Evolutionary conservation across 2,113 vertebrate genomes (phyloP).

Genomic region (Cyanoramphus novaezelandiae): DNA sequence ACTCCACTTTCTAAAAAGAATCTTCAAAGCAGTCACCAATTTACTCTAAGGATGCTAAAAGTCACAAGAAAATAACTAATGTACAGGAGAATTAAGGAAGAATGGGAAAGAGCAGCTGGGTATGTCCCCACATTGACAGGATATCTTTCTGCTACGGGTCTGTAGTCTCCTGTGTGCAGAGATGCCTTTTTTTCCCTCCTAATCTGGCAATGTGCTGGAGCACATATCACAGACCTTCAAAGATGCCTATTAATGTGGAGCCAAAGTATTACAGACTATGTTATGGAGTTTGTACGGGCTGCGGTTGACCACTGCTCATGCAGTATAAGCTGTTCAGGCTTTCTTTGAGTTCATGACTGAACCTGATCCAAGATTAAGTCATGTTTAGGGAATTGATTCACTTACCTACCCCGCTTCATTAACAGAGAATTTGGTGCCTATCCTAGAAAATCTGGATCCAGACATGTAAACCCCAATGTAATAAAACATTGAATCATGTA

Average conservation of each 20-base stretch:
- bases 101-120: background rate
- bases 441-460: background rate
- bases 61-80: background rate
- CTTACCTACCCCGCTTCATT: background rate
- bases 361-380: background rate
- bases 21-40: background rate
- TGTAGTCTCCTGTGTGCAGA: background rate
- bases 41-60: background rate
- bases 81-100: background rate
- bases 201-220: background rate
- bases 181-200: accelerated
- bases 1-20: background rate
- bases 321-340: background rate
- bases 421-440: background rate
- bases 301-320: background rate
- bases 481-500: background rate
- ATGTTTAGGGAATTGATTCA: background rate
- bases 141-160: background rate
- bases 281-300: background rate
- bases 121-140: accelerated
- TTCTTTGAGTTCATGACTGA: background rate
- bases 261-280: background rate
- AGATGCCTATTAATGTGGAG: background rate
- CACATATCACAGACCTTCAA: background rate
- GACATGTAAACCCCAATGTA: background rate